Base-by-base conservation (phyloP, 1,140 invertebrate species). In the Drosophila gunungcola region DNA sequence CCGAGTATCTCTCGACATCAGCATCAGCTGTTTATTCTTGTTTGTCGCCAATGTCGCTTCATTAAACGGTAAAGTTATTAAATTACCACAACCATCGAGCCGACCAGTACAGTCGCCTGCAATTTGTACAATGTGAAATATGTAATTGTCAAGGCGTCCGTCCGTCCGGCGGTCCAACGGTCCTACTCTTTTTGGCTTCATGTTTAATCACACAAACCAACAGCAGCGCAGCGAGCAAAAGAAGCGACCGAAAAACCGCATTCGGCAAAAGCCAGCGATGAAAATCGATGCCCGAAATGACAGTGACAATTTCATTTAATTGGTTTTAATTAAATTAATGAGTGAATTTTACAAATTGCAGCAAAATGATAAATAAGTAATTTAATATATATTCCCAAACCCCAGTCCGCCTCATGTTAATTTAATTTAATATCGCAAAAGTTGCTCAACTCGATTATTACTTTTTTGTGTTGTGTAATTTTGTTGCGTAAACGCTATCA, bases 291-390 rank as follows among this genome's bases (percentile, higher is more conserved):
- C 84, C 77, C 69, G 73, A 89, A 90, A 90, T 89, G 84, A 89
- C 84, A 89, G 84, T 90, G 85, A 90, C 85, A 89, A 89, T 89
- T 89, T 84, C 77, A 89, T 90, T 89, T 90, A 89, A 88, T 88
- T 88, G 84, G 80, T 88, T 88, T 89, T 89, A 89, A 89, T 89
- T 90, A 89, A 89, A 89, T 89, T 89, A 89, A 89, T 89, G 84
- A 85, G 85, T 89, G 79, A 89, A 89, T 89, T 88, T 89, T 80
- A 89, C 84, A 89, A 90, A 90, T 89, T 90, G 85, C 86, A 89
- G 77, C 69, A 89, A 90, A 90, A 89, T 88, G 84, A 88, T 89
- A 89, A 88, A 88, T 88, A 88, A 88, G 84, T 88, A 88, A 88
- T 88, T 88, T 84, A 88, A 88, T 88, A 89, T 80, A 83, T 73